phyloP scores from a whole-genome alignment of 2,113 vertebrate genomes.

The Sylvia atricapilla region DNA sequence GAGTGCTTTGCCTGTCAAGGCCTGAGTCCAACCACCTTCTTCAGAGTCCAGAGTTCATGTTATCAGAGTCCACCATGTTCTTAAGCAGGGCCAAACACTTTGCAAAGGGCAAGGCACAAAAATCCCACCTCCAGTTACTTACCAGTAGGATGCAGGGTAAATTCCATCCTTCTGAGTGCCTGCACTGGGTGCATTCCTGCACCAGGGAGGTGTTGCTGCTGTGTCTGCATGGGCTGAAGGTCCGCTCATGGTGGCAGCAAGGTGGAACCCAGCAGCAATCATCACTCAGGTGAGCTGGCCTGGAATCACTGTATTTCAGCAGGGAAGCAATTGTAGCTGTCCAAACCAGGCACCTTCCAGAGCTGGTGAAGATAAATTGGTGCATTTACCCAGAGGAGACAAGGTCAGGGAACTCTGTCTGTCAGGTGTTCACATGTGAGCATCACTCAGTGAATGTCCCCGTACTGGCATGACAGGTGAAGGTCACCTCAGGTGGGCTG shows the following conservation, averaged over 20 bases:
- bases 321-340: neutral
- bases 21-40: neutral
- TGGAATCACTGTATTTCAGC: rapidly evolving
- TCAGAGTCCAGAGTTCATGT: neutral
- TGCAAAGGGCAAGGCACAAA: neutral
- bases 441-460: neutral
- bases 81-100: neutral
- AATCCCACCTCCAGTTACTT: neutral
- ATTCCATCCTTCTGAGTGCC: neutral
- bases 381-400: neutral
- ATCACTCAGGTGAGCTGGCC: neutral
- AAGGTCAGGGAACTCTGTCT: neutral
- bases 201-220: neutral
- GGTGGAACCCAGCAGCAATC: neutral
- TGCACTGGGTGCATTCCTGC: neutral
- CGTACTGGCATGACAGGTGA: rapidly evolving
- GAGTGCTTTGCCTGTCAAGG: neutral
- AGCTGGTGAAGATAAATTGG: neutral
- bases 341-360: neutral
- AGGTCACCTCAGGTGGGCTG: neutral
- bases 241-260: neutral
- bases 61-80: neutral
- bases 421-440: neutral
- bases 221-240: neutral
- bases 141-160: neutral